These are phyloP conservation scores for Trichechus manatus DNA, from an alignment of 2,113 vertebrate species.

Conservation along the genomic window DNA sequence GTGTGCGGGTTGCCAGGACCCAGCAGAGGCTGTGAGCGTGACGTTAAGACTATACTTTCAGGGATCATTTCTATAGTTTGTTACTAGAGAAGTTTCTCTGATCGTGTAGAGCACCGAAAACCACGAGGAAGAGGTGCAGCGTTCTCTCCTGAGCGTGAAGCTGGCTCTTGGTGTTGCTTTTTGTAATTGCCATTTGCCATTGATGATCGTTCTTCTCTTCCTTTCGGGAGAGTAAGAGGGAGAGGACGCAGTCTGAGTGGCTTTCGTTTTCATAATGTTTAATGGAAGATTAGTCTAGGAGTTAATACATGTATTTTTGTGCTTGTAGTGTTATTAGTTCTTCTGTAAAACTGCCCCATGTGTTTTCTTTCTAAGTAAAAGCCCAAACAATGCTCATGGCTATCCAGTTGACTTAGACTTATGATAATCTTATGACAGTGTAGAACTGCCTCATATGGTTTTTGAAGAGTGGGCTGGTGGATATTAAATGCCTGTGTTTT, in stretches of 20 bases:
- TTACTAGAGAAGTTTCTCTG: background rate
- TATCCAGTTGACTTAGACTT: no score
- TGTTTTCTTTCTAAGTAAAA: no score
- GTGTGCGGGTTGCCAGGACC: background rate
- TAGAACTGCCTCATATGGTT: no score
- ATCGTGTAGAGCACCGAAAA: background rate
- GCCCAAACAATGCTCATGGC: no score
- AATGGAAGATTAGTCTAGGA: no score
- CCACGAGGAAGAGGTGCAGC: background rate
- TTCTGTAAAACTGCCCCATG: no score
- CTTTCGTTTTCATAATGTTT: background rate
- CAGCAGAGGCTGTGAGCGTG: fast-evolving
- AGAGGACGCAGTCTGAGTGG: background rate
- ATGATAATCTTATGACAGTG: no score
- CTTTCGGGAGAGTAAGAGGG: fast-evolving
- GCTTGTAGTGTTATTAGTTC: no score
- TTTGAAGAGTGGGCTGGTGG: no score
- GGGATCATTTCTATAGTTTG: constrained; percentile 71
- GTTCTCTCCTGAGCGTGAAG: constrained; percentile 56
- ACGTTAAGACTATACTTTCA: background rate
- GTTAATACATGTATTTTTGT: no score
- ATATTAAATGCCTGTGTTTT: no score
- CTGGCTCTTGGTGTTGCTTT: fast-evolving
- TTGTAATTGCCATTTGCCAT: fast-evolving
- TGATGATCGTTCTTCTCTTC: constrained; percentile 50